Evolutionary conservation across 2,113 vertebrate species (phyloP).

Genomic region (Callocephalon fimbriatum): DNA sequence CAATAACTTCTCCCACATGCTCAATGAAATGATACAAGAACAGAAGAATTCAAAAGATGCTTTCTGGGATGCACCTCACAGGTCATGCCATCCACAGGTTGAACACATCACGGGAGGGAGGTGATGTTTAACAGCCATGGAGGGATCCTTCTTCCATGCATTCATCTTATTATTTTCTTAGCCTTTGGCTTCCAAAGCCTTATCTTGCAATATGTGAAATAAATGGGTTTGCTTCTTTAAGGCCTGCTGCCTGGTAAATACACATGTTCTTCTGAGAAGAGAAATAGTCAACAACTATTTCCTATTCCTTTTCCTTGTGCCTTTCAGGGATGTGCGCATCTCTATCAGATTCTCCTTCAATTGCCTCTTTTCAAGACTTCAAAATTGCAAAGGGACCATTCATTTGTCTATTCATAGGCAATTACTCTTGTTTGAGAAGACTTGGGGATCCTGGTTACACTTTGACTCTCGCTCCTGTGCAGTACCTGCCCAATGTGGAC

Average conservation of each 20-base stretch:
- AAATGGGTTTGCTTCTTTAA: neutral
- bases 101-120: neutral
- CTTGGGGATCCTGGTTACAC: neutral
- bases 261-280: neutral
- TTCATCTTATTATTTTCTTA: neutral
- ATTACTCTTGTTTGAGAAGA: neutral
- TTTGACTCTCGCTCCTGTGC: neutral
- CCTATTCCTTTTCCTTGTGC: neutral
- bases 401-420: neutral
- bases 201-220: neutral
- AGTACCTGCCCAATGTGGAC: accelerated
- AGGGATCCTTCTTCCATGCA: neutral
- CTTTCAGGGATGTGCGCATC: neutral
- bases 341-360: neutral
- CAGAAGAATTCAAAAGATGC: neutral
- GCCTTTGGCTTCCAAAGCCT: neutral
- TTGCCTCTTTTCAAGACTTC: neutral
- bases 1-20: neutral
- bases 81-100: neutral
- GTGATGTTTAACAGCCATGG: neutral
- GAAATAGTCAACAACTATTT: neutral
- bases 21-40: neutral
- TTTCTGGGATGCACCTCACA: neutral
- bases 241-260: neutral
- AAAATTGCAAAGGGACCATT: neutral